Percentiles rank a stretch among this genome's conserved stretches.
phyloP scores from a whole-genome alignment of 2,888 invertebrate genomes.

The Cephus rjabovi region DNA sequence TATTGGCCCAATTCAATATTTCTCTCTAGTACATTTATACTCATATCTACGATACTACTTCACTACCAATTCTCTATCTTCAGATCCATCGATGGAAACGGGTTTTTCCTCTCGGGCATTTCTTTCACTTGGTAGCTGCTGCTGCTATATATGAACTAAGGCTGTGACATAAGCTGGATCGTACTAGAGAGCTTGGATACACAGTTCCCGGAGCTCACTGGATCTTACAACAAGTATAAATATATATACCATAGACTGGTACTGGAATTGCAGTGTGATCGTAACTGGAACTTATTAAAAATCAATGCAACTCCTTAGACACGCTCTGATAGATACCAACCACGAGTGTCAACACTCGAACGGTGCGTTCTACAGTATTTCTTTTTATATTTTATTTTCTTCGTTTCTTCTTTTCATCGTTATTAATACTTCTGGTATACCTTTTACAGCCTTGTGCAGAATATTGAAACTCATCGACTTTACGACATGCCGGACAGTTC shows the following conservation, averaged over 20 bases:
- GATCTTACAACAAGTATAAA: not conserved
- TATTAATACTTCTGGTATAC: not conserved
- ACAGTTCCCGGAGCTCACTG: not conserved
- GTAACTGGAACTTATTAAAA: constrained; percentile 48
- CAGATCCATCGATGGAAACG: not conserved
- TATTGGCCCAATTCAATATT: not conserved
- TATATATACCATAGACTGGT: not conserved
- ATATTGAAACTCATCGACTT: not conserved
- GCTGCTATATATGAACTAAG: not conserved
- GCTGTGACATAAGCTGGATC: not conserved
- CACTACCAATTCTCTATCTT: not conserved
- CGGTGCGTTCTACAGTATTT: not conserved
- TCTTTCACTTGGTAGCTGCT: not conserved
- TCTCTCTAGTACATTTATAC: not conserved
- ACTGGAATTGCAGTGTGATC: not conserved
- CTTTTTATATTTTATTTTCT: not conserved
- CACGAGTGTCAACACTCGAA: not conserved
- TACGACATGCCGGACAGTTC: not conserved
- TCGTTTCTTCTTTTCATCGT: not conserved
- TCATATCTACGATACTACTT: not conserved
- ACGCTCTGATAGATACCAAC: constrained; percentile 55
- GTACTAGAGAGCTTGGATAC: not conserved
- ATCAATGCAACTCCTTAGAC: constrained; percentile 54
- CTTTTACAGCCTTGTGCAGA: not conserved
- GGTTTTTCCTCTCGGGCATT: not conserved